phyloP scores from a whole-genome alignment of 2,888 invertebrate species.

The Agapostemon virescens region DNA sequence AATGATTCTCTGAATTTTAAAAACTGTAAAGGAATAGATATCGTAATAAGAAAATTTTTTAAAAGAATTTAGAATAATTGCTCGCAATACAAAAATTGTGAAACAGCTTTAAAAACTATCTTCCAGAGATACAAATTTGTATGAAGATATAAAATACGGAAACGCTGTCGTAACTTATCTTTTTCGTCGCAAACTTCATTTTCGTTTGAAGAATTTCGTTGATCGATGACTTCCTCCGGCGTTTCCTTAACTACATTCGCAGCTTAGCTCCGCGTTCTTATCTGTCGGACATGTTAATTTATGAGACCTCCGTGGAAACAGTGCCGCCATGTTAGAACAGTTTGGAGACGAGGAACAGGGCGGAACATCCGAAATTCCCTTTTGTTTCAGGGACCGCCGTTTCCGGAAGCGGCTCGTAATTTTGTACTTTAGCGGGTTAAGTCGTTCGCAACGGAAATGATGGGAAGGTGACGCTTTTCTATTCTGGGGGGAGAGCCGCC shows the following conservation, averaged over 20 bases:
- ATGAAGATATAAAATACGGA: too few relatives aligned
- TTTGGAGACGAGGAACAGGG: constrained; percentile 8
- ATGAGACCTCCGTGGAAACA: neutral
- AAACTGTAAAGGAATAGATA: too few relatives aligned
- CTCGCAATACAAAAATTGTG: too few relatives aligned
- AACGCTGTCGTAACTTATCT: too few relatives aligned
- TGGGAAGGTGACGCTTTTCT: constrained; percentile 35
- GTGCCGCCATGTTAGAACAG: constrained; percentile 27
- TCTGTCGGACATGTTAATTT: constrained; percentile 15
- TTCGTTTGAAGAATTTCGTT: neutral
- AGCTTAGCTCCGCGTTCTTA: neutral
- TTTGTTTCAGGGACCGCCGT: constrained; percentile 34
- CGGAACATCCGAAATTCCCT: constrained; percentile 50
- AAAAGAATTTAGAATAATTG: too few relatives aligned
- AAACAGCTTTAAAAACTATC: too few relatives aligned
- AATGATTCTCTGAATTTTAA: too few relatives aligned
- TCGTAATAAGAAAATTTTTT: too few relatives aligned
- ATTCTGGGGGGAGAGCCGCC: neutral
- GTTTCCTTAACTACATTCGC: neutral
- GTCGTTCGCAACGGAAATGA: constrained; percentile 48
- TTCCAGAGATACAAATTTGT: too few relatives aligned
- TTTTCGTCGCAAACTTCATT: neutral
- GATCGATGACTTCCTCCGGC: neutral
- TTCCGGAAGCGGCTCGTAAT: constrained; percentile 60
- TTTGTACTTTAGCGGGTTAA: constrained; percentile 58